Base-by-base conservation (phyloP, 1,140 invertebrate genomes). In the Oncopodura yosiiana region DNA sequence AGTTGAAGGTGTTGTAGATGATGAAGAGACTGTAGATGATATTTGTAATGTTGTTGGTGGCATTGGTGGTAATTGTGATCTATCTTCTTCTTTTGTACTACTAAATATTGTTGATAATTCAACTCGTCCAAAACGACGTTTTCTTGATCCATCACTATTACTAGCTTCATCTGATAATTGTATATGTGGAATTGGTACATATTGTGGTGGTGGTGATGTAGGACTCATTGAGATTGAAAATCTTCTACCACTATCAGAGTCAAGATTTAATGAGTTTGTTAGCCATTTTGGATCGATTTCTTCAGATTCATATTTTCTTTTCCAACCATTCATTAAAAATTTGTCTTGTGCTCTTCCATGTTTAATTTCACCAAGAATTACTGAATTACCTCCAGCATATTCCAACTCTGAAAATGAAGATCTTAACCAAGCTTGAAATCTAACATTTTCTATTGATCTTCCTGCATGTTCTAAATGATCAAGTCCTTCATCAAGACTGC, bases 251-350 rank as follows among this genome's bases (percentile, higher is more conserved):
- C n/a, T 18, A 41, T 61, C 55, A 11, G 51, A 51, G 21, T 61
- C 60, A 21, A 61, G 24, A 26, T 54, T 58, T 19, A 61, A 26
- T 14, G 50, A 54, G 38, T 61, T 48, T 1, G 56, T 61, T 8
- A 61, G 29, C 54, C 60, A 61, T n/a, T 34, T 30, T 2, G 60
- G 56, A 58, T 61, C 60, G 18, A 61, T 55, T 9, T 58, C 55
- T 55, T 61, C 60, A 45, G 49, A 49, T 43, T 61, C 60, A 18
- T 30, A 37, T 27, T 58, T 61, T 38, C 58, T 61, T 29, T 44
- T 61, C 60, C 60, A 61, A 18, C 60, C 54, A 38, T 49, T 61
- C n/a, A n/a, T n/a, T n/a, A 61, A 34, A 39, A 61, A 61, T 6
- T 48, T 30, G 21, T 61, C 56, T 50, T 61, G 60, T 14, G 51